Conservation (phyloP, 2,888 invertebrate genomes). For the Pristionchus entomophagus region DNA sequence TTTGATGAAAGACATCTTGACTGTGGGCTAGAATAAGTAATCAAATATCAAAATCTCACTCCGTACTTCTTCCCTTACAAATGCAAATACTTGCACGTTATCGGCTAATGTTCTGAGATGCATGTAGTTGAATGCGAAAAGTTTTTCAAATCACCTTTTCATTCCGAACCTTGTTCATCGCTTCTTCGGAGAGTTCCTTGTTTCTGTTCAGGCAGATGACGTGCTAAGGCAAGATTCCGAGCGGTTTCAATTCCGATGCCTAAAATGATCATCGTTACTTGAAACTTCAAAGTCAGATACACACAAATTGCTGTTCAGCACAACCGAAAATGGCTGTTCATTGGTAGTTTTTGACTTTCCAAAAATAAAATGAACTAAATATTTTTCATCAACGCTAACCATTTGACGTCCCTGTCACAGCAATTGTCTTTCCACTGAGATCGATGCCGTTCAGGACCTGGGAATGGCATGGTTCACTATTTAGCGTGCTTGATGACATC, state of each 20-base stretch:
- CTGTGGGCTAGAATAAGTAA: background rate
- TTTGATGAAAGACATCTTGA: too few relatives aligned
- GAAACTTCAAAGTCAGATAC: too few relatives aligned
- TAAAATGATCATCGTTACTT: too few relatives aligned
- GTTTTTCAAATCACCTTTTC: conserved; percentile 20
- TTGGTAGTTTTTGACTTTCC: background rate
- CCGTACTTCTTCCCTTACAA: too few relatives aligned
- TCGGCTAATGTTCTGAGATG: too few relatives aligned
- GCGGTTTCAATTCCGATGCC: conserved; percentile 45
- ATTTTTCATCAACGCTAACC: background rate
- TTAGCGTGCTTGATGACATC: too few relatives aligned
- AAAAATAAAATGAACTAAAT: background rate
- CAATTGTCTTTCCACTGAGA: conserved; percentile 4
- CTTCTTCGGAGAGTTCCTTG: background rate
- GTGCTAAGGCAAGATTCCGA: conserved; percentile 5
- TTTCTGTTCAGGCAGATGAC: conserved; percentile 36
- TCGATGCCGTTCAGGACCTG: background rate
- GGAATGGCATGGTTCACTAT: too few relatives aligned
- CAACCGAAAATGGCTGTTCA: too few relatives aligned
- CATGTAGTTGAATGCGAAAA: too few relatives aligned
- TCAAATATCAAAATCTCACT: background rate
- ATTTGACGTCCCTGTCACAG: conserved; percentile 33
- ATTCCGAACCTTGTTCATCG: background rate
- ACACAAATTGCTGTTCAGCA: too few relatives aligned
- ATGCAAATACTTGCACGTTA: too few relatives aligned